phyloP scores from a whole-genome alignment of 2,888 invertebrate species.

The Dynastes maya region DNA sequence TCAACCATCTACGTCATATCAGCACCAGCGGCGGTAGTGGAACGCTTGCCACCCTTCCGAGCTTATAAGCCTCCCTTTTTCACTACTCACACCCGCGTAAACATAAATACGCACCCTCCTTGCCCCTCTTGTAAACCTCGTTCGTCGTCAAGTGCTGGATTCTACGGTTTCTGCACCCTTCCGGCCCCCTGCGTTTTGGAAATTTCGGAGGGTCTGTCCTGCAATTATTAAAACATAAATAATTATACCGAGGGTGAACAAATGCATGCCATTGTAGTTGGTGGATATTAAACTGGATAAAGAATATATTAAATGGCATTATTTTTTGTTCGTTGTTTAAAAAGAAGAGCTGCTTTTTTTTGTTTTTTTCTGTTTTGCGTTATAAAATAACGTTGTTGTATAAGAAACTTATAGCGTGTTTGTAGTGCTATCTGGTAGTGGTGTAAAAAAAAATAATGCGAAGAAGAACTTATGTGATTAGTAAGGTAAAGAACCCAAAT shows the following conservation, averaged over 20 bases:
- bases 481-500: too few species aligned
- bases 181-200: neutral
- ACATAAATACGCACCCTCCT: conserved; percentile 42
- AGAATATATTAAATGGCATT: conserved; percentile 32
- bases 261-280: conserved; percentile 5
- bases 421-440: too few species aligned
- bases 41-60: neutral
- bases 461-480: too few species aligned
- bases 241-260: conserved; percentile 29
- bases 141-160: neutral
- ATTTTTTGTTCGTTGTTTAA: conserved; percentile 5
- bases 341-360: too few species aligned
- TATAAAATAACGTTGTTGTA: too few species aligned
- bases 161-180: too few species aligned
- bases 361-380: too few species aligned
- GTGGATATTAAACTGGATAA: conserved; percentile 8
- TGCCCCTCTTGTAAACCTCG: neutral
- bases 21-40: conserved; percentile 19
- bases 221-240: conserved; percentile 49
- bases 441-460: too few species aligned
- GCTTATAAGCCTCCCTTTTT: conserved; percentile 1
- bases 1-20: conserved; percentile 45
- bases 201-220: conserved; percentile 30
- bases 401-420: too few species aligned
- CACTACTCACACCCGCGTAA: conserved; percentile 33